Evolutionary conservation across 2,888 invertebrate species (phyloP), one percentile per base, ranked within the genome.

Genomic region (Apodemia zela): DNA sequence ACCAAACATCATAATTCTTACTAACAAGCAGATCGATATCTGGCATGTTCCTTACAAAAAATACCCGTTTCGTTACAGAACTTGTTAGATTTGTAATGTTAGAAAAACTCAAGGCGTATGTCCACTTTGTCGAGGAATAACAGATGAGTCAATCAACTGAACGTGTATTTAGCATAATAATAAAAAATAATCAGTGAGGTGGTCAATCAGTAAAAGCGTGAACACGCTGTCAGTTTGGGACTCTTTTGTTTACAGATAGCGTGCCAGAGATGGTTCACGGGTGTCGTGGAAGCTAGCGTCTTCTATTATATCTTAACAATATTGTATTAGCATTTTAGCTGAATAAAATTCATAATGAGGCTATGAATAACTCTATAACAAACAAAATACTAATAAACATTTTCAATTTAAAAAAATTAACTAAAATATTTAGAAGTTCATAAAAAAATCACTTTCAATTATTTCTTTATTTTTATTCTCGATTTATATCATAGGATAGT

Each of bases 171-270:
- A 82, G 76, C 77, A 78, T 79, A 72, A 78, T 71, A 76, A 73
- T 82, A 75, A 81, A 80, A 79, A 76, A 81, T 79, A 78, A 80
- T 82, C 81, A 76, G 75, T 73, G 81, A 85, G 87, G 87, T 87
- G 89, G 88, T 82, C 87, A 85, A 84, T 86, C 85, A 83, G 86
- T 84, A 85, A 85, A 87, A 87, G 86, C 87, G 85, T 89, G 84
- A 85, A 89, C 80, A 73, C 77, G 77, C 79, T 87, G 88, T 86
- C 89, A 87, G 80, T 86, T 85, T 82, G 81, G 85, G 85, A 81
- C 80, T 73, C 75, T 76, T 77, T 85, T 84, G 75, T 84, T 72
- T 65, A 64, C 60, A 65, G 67, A 63, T 63, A 67, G 65, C 69
- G 69, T 70, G 69, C 68, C 65, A 63, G 64, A 72, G 72, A 17